phyloP scores from a whole-genome alignment of 2,888 invertebrate genomes.

The Acronicta psi region DNA sequence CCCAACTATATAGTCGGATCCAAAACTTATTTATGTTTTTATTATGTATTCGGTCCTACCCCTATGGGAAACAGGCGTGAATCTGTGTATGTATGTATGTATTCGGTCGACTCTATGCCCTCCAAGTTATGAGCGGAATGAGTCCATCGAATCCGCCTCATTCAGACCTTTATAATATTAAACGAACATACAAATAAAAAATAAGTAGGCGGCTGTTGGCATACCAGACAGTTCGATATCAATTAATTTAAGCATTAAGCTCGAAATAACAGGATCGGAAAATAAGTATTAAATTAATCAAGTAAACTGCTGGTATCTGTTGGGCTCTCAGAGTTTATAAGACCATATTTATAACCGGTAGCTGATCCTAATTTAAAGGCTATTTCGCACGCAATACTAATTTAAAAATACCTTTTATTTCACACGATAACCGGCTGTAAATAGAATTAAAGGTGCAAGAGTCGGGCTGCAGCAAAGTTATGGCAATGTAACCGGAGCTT shows the following conservation, averaged over 20 bases:
- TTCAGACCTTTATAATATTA: conserved; percentile 22
- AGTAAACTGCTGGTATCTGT: conserved; percentile 30
- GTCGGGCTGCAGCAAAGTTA: conserved; percentile 55
- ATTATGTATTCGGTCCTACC: no score
- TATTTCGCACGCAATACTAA: conserved; percentile 56
- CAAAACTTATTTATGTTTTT: no score
- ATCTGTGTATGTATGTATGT: no score
- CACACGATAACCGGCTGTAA: conserved; percentile 59
- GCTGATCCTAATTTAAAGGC: conserved; percentile 51
- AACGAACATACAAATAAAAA: conserved; percentile 19
- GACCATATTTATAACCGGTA: conserved; percentile 46
- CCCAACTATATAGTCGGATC: no score
- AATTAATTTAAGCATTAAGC: conserved; percentile 39
- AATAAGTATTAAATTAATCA: conserved; percentile 55
- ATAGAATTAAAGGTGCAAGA: conserved; percentile 63
- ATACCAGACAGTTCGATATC: conserved; percentile 45
- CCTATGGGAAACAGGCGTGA: no score
- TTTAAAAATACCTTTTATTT: conserved; percentile 63
- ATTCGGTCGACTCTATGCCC: conserved; percentile 8
- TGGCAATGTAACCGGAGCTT: conserved; percentile 57
- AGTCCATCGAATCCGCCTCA: conserved; percentile 29
- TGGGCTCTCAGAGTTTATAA: conserved; percentile 35
- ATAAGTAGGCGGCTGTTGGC: conserved; percentile 22
- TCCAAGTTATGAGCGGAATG: conserved; percentile 25
- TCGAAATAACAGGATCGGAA: conserved; percentile 40